Base-by-base conservation (phyloP, 1,140 invertebrate species). In the Phthorimaea operculella region DNA sequence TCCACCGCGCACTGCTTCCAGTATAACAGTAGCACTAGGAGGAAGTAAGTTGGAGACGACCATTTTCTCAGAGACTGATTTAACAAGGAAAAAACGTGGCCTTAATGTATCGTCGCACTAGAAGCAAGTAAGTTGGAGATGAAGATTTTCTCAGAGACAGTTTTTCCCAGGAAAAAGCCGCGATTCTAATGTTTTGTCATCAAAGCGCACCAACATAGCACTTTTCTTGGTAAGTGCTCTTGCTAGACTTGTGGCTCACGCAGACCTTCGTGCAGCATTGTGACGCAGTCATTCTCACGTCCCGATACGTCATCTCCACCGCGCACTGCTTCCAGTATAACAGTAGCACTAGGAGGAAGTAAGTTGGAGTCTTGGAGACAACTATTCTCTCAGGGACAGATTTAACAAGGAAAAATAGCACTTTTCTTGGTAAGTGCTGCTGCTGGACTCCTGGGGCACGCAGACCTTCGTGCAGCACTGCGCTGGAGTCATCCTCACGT, bases 1-100 rank as follows among this genome's bases (percentile, higher is more conserved):
- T 79, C 81, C 0, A 69, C 76, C 0, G 81, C 81, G 0, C 81
- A 84, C 45, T 84, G 81, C 55, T 84, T 77, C 51, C 79, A 79
- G 52, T 69, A 73, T 47, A 80, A 73, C 47, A 60, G 47, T 17
- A 70, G 73, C 44, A 74, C 72, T 2, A 71, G 68, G 0, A 74
- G 64, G 45, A 73, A 82, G 80, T 82, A 54, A 76, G 77, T n/a
- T n/a, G n/a, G n/a, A n/a, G n/a, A n/a, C n/a, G n/a, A n/a, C n/a
- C n/a, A n/a, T n/a, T n/a, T n/a, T n/a, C n/a, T n/a, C n/a, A n/a
- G n/a, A n/a, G n/a, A n/a, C n/a, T n/a, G n/a, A n/a, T n/a, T n/a
- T n/a, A n/a, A n/a, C n/a, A n/a, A n/a, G n/a, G n/a, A n/a, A n/a
- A n/a, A n/a, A n/a, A n/a, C n/a, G n/a, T n/a, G n/a, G n/a, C n/a